These are phyloP conservation scores for Toxostoma redivivum DNA, from an alignment of 2,113 vertebrate genomes.

Conservation along the genomic window DNA sequence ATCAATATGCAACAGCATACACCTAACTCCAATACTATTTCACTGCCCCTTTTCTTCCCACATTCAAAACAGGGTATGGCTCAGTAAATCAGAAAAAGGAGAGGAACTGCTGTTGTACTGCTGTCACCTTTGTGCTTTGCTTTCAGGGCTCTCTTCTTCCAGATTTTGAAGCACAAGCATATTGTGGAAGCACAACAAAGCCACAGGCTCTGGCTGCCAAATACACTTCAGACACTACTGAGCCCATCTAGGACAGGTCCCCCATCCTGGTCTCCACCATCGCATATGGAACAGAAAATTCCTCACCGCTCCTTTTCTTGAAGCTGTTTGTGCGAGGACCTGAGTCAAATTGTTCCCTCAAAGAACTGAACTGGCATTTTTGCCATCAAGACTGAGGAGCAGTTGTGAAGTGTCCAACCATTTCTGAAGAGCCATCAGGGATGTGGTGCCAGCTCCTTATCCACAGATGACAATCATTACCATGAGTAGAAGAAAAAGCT, in stretches of 20 bases:
- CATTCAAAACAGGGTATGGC: neutral
- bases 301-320: neutral
- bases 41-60: neutral
- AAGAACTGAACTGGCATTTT: neutral
- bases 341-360: neutral
- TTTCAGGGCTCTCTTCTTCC: neutral
- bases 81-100: neutral
- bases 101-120: neutral
- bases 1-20: neutral
- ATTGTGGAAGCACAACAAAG: neutral
- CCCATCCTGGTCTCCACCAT: neutral
- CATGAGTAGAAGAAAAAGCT: neutral
- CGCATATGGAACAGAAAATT: rapidly evolving
- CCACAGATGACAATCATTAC: neutral
- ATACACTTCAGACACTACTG: neutral
- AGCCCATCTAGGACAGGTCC: neutral
- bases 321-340: neutral
- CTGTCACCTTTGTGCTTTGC: neutral
- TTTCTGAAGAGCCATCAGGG: neutral
- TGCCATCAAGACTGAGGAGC: neutral
- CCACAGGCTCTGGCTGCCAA: neutral
- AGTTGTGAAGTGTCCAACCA: neutral
- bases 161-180: neutral
- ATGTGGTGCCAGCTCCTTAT: conserved; percentile 3
- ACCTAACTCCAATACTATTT: neutral